Conservation (phyloP, 1,140 invertebrate species). For the Drosophila erecta region DNA sequence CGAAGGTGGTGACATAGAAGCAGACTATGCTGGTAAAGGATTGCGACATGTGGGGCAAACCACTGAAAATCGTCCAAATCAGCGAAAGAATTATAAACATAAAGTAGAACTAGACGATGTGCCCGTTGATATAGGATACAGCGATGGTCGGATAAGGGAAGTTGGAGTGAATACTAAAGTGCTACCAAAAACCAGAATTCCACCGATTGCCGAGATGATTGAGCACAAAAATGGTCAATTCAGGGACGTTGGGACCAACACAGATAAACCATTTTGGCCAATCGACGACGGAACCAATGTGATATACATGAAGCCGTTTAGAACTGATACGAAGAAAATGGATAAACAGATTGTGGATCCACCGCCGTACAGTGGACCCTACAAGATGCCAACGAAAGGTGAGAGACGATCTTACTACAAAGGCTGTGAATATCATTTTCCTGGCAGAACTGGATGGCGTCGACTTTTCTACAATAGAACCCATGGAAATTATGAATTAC, state of each 20-base stretch:
- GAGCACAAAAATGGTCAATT: neutral
- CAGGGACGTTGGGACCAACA: constrained; percentile 14
- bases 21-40: neutral
- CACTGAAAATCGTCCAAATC: neutral
- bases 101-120: neutral
- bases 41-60: neutral
- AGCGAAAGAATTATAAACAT: neutral
- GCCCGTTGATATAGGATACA: neutral
- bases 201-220: neutral
- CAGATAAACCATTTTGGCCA: neutral
- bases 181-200: neutral
- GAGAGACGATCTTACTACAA: constrained; percentile 5
- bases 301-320: neutral
- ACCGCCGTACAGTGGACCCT: neutral
- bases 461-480: constrained; percentile 2
- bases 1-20: neutral
- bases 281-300: constrained; percentile 1
- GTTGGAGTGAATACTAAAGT: constrained; percentile 28
- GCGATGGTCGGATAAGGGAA: neutral
- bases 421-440: constrained; percentile 56
- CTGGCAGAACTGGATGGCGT: constrained; percentile 6
- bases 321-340: rapidly evolving
- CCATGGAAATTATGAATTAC: neutral
- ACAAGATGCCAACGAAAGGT: constrained; percentile 1
- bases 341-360: constrained; percentile 1